Base-by-base conservation (phyloP, 2,888 invertebrate genomes). In the Abrostola triplasia region DNA sequence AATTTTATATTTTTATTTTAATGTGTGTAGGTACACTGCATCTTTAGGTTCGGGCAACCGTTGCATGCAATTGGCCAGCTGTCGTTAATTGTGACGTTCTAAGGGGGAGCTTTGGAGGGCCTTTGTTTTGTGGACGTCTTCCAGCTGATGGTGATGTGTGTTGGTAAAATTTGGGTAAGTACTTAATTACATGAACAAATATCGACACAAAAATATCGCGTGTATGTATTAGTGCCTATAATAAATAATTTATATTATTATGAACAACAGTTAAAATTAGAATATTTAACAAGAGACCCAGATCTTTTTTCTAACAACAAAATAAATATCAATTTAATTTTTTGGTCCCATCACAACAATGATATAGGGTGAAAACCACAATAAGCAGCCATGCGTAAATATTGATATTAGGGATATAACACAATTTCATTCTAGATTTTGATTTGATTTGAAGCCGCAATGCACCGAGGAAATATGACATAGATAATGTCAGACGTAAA, bases 341-440 rank as follows among this genome's bases (percentile, higher is more conserved):
- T 81, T 88, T 89, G 88, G 88, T 88, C 88, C 88, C 88, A 87
- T 86, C 79, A 81, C 80, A 86, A 82, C 80, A 85, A 82, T 80
- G 70, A 81, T 84, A 81, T 50, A 69, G 64, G 60, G 57, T 63
- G 48, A 61, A 61, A 75, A 66, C 68, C 64, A 73, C 69, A 67
- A 66, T 73, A 73, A 55, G n/a, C 55, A 58, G 61, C 54, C 52
- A 61, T 60, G 63, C 52, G 13, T 58, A 9, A 38, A 24, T 10
- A 41, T 9, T 64, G 24, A 24, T 42, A 42, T 36, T 42, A 58
- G 11, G 13, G 11, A 49, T 11, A 49, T 6, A 49, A 36, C 24
- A 35, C 6, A 49, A 35, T 10, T 35, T 11, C 2, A 49, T 24
- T 24, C 9, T 24, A 24, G 1, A 24, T 9, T 41, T 41, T 41